Evolutionary conservation across 2,797 vertebrate genomes (phyloP).

Genomic region (Emydoidea blandingii): DNA sequence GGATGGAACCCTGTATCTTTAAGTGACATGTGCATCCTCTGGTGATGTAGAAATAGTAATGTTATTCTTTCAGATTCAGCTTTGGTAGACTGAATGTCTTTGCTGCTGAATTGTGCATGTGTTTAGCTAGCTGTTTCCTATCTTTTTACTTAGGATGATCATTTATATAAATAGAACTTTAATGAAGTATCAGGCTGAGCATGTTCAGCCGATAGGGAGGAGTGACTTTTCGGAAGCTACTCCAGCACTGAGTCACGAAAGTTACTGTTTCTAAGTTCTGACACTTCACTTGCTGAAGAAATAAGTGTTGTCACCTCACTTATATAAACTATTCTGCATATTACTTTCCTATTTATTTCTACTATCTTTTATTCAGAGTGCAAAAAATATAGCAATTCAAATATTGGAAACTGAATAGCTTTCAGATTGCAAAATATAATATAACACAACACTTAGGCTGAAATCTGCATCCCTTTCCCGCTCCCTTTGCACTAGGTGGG

Average conservation of each 20-base stretch:
- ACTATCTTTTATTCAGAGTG: neutral
- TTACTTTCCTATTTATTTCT: neutral
- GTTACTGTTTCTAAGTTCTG: neutral
- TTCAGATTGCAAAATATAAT: neutral
- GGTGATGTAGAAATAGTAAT: neutral
- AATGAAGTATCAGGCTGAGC: neutral
- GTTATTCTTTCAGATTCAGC: neutral
- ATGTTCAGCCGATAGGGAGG: neutral
- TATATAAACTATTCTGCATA: neutral
- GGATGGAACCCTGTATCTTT: too few species aligned
- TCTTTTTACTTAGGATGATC: neutral
- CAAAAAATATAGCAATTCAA: neutral
- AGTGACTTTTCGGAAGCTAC: neutral
- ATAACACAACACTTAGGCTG: neutral
- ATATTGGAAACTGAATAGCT: neutral
- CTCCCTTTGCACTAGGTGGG: neutral
- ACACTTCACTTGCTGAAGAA: neutral
- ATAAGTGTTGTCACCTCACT: neutral
- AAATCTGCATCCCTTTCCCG: neutral
- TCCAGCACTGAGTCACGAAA: neutral
- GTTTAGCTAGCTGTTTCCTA: neutral
- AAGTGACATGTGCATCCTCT: too few species aligned
- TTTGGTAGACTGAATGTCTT: neutral
- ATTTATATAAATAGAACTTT: neutral
- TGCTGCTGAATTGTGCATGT: neutral